Conservation (phyloP, 1,140 invertebrate genomes). For the Delia radicum region DNA sequence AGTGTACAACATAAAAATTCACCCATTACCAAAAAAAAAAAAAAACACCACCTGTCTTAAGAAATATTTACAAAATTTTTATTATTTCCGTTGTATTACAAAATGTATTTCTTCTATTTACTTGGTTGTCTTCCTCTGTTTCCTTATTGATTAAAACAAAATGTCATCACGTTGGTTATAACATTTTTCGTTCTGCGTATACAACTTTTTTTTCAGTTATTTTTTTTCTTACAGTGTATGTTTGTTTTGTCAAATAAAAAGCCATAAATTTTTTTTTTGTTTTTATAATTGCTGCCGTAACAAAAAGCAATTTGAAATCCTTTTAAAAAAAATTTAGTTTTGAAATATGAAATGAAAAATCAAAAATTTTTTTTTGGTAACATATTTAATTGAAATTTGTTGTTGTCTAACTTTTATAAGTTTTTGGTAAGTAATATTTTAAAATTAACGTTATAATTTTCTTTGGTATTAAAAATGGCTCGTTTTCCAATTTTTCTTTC, state of each 20-base stretch:
- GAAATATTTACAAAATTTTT: too few species aligned
- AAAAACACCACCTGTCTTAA: not conserved
- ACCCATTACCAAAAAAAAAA: not conserved
- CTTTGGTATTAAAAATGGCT: not conserved
- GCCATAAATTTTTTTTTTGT: not conserved
- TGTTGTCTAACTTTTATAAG: conserved; percentile 3
- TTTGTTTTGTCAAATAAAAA: too few species aligned
- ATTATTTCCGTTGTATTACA: too few species aligned
- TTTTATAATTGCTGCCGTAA: not conserved
- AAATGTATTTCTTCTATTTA: not conserved
- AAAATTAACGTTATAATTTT: not conserved
- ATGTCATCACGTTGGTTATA: not conserved
- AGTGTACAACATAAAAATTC: not conserved
- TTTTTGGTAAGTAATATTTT: conserved; percentile 28
- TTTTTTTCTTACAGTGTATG: too few species aligned
- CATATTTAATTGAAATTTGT: conserved; percentile 7
- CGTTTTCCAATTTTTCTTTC: conserved; percentile 37
- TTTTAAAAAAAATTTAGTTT: not conserved
- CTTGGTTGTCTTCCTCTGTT: not conserved
- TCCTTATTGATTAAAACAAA: not conserved
- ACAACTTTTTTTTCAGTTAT: not conserved
- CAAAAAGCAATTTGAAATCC: not conserved
- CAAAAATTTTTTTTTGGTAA: not conserved
- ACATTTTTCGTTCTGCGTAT: not conserved
- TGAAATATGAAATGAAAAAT: not conserved